Evolutionary conservation across 92 coral and sea anemone genomes (phyloP).

Genomic region (Phymanthus crucifer): DNA sequence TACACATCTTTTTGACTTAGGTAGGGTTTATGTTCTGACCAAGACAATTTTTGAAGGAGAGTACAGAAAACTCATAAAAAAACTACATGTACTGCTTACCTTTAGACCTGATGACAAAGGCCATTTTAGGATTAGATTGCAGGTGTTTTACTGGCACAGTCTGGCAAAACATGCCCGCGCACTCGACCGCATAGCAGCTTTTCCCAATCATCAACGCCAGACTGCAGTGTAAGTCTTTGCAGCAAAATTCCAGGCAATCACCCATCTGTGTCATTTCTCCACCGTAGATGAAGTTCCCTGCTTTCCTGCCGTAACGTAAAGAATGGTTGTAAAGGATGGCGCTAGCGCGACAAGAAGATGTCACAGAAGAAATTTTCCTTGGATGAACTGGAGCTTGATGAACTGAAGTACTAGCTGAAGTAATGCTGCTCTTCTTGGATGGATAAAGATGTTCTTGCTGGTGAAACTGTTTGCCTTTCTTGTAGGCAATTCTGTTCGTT

Average conservation of each 20-base stretch:
- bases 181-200: constrained; percentile 65
- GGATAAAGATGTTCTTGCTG: neutral
- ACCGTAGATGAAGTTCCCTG: constrained; percentile 62
- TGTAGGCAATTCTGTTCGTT: neutral
- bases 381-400: neutral
- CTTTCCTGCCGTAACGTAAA: constrained; percentile 61
- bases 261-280: constrained; percentile 53
- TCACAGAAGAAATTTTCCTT: neutral
- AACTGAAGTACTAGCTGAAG: neutral
- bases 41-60: neutral
- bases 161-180: constrained; percentile 61
- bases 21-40: no score
- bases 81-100: constrained; percentile 24
- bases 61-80: neutral
- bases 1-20: no score
- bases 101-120: constrained; percentile 57
- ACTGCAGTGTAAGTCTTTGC: constrained; percentile 52
- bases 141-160: constrained; percentile 63
- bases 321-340: constrained; percentile 57
- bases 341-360: constrained; percentile 39
- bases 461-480: neutral
- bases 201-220: constrained; percentile 57
- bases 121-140: constrained; percentile 52
- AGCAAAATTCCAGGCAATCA: constrained; percentile 58
- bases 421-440: neutral